phyloP scores from a whole-genome alignment of 2,113 vertebrate genomes.

The Pedionomus torquatus region DNA sequence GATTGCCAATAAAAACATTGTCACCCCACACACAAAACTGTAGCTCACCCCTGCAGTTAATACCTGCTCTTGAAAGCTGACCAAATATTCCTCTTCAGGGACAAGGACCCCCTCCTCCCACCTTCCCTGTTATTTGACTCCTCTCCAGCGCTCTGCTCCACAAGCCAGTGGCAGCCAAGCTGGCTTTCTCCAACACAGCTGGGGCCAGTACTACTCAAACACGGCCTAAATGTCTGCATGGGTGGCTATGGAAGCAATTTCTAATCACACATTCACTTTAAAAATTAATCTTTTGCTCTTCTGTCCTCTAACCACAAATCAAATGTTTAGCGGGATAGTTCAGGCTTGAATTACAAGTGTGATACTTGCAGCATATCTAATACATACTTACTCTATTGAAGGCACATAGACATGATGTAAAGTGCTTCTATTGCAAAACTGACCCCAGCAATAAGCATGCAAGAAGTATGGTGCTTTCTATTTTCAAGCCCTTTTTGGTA shows the following conservation, averaged over 20 bases:
- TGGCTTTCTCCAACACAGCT: not conserved
- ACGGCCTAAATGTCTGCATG: not conserved
- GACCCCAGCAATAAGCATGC: not conserved
- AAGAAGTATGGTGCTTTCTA: not conserved
- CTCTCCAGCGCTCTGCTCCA: not conserved
- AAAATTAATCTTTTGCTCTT: not conserved
- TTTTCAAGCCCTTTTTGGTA: not conserved
- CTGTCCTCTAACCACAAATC: not conserved
- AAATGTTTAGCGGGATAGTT: not conserved
- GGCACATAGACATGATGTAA: not conserved
- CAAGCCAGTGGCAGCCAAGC: not conserved
- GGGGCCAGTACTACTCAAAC: not conserved
- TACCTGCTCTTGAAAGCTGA: not conserved
- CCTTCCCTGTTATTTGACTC: not conserved
- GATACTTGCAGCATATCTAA: not conserved
- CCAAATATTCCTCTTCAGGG: not conserved
- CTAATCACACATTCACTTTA: not conserved
- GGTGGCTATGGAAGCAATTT: not conserved
- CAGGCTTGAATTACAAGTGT: not conserved
- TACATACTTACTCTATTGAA: not conserved
- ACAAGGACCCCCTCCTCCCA: not conserved
- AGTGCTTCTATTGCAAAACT: not conserved
- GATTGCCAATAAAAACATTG: not conserved
- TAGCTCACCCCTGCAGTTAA: not conserved
- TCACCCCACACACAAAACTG: not conserved